Percentiles rank a stretch among this genome's conserved stretches.
These are phyloP conservation scores for Urocynchramus pylzowi DNA, from an alignment of 2,113 vertebrate species.

Conservation along the genomic window DNA sequence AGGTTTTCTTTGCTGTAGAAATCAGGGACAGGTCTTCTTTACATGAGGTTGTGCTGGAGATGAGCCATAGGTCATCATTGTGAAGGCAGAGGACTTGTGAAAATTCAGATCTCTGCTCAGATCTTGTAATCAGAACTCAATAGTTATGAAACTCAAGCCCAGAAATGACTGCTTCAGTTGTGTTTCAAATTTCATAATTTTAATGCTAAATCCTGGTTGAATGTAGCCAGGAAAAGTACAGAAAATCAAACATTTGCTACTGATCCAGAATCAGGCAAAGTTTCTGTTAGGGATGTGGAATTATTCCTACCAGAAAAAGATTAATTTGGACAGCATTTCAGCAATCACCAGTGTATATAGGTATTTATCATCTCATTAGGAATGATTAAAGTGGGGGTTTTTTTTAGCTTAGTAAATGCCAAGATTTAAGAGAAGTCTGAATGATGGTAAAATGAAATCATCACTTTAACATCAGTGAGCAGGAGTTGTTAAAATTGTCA, in stretches of 20 bases:
- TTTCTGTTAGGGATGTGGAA: not conserved
- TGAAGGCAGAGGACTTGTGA: not conserved
- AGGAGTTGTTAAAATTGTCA: constrained; percentile 44
- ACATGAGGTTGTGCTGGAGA: not conserved
- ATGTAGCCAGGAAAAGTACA: not conserved
- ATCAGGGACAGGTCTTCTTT: not conserved
- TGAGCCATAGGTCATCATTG: not conserved
- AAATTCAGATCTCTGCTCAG: not conserved
- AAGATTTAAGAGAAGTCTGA: constrained; percentile 25
- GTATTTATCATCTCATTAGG: constrained; percentile 60
- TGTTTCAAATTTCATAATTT: not conserved
- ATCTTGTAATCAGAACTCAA: not conserved
- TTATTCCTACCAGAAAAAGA: not conserved
- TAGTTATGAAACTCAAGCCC: not conserved
- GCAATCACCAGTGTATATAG: not conserved
- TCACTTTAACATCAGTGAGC: constrained; percentile 42
- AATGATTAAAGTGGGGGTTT: constrained; percentile 44
- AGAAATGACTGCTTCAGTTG: not conserved
- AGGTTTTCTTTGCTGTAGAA: not conserved
- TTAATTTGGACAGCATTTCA: constrained; percentile 9
- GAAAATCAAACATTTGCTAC: not conserved
- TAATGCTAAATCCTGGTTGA: not conserved
- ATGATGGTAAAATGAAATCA: constrained; percentile 8
- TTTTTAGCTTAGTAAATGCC: constrained; percentile 34
- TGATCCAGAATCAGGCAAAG: not conserved